A percentile compares a stretch with the other conserved stretches of the same genome.
Conservation (phyloP, 2,888 invertebrate genomes). For the Spialia ferax region DNA sequence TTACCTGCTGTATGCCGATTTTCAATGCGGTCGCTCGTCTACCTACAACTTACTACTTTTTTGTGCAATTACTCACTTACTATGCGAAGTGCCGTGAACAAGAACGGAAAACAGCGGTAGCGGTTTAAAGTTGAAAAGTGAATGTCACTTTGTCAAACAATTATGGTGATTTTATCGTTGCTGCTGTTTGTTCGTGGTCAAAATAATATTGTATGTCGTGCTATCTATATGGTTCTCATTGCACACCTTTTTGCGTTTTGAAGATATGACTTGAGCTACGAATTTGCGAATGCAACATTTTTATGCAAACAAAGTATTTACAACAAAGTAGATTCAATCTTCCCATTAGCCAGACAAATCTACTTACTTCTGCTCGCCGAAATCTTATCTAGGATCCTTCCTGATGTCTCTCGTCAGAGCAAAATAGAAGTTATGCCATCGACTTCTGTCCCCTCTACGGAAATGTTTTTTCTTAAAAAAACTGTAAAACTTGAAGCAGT, state of each 20-base stretch:
- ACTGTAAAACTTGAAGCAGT: neutral
- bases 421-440: neutral
- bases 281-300: too few relatives aligned
- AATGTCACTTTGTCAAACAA: slow-evolving; percentile 20
- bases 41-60: slow-evolving; percentile 15
- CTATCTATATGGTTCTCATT: too few relatives aligned
- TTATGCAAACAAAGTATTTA: too few relatives aligned
- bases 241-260: too few relatives aligned
- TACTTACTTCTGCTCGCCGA: too few relatives aligned
- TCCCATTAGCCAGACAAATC: too few relatives aligned
- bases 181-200: slow-evolving; percentile 10
- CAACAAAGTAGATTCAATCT: too few relatives aligned
- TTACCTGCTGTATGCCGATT: slow-evolving; percentile 47
- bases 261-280: too few relatives aligned
- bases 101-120: slow-evolving; percentile 22
- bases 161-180: slow-evolving; percentile 6
- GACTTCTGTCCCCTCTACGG: neutral
- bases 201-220: too few relatives aligned
- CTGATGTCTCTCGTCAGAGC: too few relatives aligned
- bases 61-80: slow-evolving; percentile 21
- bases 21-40: slow-evolving; percentile 39
- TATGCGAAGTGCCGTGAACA: slow-evolving; percentile 16
- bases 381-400: too few relatives aligned
- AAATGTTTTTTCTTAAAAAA: neutral
- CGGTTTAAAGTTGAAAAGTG: slow-evolving; percentile 24